Percentiles rank a stretch among this genome's conserved stretches.
phyloP scores from a whole-genome alignment of 2,888 invertebrate species.

The Apeira syringaria region DNA sequence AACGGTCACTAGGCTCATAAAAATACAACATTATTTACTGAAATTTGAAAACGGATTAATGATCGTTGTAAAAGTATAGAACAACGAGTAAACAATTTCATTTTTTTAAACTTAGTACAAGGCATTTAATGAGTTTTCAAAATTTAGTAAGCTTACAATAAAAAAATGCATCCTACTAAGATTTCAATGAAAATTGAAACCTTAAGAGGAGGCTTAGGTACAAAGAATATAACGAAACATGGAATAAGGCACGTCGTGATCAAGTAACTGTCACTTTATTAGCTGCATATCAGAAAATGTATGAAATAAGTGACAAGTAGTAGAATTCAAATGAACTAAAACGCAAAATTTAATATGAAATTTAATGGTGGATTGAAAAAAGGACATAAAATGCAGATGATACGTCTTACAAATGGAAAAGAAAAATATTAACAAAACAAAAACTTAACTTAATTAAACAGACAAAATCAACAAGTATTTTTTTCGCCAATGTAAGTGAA shows the following conservation, averaged over 20 bases:
- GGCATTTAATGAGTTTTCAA: too few relatives aligned
- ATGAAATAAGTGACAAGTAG: too few relatives aligned
- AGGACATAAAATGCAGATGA: too few relatives aligned
- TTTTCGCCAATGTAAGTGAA: too few relatives aligned
- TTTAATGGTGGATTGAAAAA: too few relatives aligned
- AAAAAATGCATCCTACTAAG: conserved; percentile 43
- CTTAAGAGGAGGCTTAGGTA: conserved; percentile 48
- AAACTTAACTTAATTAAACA: conserved; percentile 24
- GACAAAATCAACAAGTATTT: conserved; percentile 4
- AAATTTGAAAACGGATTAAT: conserved; percentile 13
- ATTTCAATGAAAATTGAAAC: conserved; percentile 46
- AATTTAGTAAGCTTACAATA: too few relatives aligned
- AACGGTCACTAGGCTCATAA: conserved; percentile 48
- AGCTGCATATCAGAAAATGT: too few relatives aligned
- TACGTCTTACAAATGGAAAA: too few relatives aligned
- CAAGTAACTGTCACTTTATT: conserved; percentile 10
- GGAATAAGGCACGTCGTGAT: conserved; percentile 71
- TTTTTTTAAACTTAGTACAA: too few relatives aligned
- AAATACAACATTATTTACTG: conserved; percentile 19
- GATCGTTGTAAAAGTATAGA: neutral
- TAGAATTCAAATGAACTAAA: too few relatives aligned
- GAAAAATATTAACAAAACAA: neutral
- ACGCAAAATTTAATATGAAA: too few relatives aligned
- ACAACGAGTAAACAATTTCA: too few relatives aligned
- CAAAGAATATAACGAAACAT: conserved; percentile 36